phyloP scores from a whole-genome alignment of 2,888 invertebrate species.

The Idaea aversata region DNA sequence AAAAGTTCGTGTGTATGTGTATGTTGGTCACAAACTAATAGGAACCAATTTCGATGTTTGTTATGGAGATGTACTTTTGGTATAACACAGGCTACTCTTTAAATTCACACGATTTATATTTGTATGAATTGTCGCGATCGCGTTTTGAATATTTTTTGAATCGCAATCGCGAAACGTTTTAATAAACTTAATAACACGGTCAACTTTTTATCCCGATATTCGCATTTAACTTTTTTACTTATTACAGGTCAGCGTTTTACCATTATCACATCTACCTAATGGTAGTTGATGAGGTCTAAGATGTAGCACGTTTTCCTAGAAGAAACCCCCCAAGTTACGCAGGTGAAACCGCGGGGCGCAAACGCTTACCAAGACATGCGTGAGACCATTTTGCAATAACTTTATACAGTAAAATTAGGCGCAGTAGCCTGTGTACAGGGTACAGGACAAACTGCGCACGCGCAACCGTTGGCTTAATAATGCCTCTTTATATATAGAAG shows the following conservation, averaged over 20 bases:
- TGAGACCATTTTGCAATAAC: slow-evolving; percentile 29
- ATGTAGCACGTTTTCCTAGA: neutral
- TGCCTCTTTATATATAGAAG: neutral
- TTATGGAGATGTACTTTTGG: neutral
- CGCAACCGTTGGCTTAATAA: neutral
- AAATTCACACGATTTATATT: too few relatives aligned
- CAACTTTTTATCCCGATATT: neutral
- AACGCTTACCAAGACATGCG: slow-evolving; percentile 28
- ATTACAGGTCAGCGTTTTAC: too few relatives aligned
- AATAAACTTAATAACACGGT: too few relatives aligned
- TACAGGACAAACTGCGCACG: neutral
- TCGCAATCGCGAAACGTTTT: too few relatives aligned
- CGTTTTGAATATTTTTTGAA: too few relatives aligned
- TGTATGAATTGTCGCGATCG: too few relatives aligned
- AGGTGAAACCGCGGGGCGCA: slow-evolving; percentile 8
- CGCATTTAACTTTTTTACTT: neutral
- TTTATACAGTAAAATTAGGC: slow-evolving; percentile 42
- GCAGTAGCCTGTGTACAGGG: slow-evolving; percentile 38
- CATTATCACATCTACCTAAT: too few relatives aligned
- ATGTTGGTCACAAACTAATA: neutral
- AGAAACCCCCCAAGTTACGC: neutral
- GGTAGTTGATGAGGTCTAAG: too few relatives aligned
- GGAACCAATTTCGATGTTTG: neutral
- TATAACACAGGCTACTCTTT: neutral
- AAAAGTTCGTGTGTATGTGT: neutral